Conservation (phyloP, 2,113 vertebrate genomes). For the Alectura lathami region DNA sequence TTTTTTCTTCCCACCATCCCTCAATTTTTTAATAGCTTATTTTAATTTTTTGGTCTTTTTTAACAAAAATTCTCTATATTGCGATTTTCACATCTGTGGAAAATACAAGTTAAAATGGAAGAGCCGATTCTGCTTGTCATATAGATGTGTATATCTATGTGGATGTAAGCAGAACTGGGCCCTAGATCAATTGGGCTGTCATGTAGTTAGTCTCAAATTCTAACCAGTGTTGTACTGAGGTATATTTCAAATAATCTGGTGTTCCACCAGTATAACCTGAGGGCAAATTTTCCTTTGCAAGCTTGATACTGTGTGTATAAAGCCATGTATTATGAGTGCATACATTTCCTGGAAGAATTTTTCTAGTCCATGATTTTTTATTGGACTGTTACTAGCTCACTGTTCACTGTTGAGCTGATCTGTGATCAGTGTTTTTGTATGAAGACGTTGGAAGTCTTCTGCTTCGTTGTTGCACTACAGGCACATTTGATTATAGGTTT, state of each 20-base stretch:
- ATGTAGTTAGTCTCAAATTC: slow-evolving; percentile 18
- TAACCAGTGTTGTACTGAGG: slow-evolving; percentile 3
- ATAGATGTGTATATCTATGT: neutral
- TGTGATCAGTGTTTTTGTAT: neutral
- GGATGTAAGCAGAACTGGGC: neutral
- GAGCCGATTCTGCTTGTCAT: neutral
- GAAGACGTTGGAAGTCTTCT: slow-evolving; percentile 1
- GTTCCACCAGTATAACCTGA: slow-evolving; percentile 29
- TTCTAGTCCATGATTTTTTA: neutral
- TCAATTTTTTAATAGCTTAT: slow-evolving; percentile 30
- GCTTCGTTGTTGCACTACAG: slow-evolving; percentile 26
- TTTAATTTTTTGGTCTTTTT: slow-evolving; percentile 14
- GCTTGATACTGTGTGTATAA: slow-evolving; percentile 35
- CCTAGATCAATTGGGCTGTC: neutral
- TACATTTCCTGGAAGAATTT: slow-evolving; percentile 9
- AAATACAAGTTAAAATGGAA: neutral
- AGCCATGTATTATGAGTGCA: slow-evolving; percentile 4
- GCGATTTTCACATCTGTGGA: neutral
- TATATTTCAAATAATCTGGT: slow-evolving; percentile 1
- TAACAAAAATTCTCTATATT: neutral
- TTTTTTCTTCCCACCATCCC: neutral
- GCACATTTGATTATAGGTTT: slow-evolving; percentile 14
- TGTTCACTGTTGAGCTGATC: neutral
- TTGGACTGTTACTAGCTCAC: neutral
- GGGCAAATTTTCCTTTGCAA: slow-evolving; percentile 41